Conservation (phyloP, 1,140 invertebrate genomes). For the Temnothorax curvispinosus region DNA sequence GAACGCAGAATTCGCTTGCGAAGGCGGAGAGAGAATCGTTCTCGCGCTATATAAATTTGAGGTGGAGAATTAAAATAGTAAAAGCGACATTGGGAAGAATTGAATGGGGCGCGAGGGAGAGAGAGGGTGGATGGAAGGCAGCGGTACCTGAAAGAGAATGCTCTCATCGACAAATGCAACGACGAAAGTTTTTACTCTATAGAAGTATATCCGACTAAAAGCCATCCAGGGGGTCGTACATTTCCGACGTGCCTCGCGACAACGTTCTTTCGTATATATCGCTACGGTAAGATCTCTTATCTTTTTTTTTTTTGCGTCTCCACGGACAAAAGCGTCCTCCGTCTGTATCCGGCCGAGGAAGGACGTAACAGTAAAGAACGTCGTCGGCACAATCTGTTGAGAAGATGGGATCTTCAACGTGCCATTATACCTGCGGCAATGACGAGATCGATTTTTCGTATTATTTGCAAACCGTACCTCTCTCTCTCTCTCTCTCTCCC, state of each 20-base stretch:
- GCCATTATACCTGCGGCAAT: slow-evolving; percentile 59
- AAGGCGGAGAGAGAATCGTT: not conserved
- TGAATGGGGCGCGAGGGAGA: not conserved
- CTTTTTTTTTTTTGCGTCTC: slow-evolving; percentile 27
- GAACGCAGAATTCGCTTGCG: too few relatives aligned
- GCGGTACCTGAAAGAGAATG: slow-evolving; percentile 46
- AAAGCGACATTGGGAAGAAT: slow-evolving; percentile 18
- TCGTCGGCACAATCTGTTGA: slow-evolving; percentile 48
- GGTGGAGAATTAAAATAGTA: slow-evolving; percentile 44
- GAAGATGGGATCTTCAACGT: slow-evolving; percentile 53
- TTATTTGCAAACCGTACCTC: slow-evolving; percentile 53
- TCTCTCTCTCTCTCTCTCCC: not conserved
- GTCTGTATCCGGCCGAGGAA: slow-evolving; percentile 39
- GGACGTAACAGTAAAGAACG: slow-evolving; percentile 58
- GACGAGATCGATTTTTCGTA: slow-evolving; percentile 58
- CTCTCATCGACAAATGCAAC: slow-evolving; percentile 54
- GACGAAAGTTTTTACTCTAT: slow-evolving; percentile 58
- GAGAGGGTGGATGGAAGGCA: not conserved
- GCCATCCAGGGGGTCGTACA: slow-evolving; percentile 51
- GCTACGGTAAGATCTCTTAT: slow-evolving; percentile 57
- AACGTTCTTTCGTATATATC: slow-evolving; percentile 60
- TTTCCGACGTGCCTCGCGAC: slow-evolving; percentile 54
- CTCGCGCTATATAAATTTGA: slow-evolving; percentile 33
- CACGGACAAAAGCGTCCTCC: slow-evolving; percentile 57
- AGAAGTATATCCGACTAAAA: slow-evolving; percentile 59